Percentiles rank a stretch among this genome's conserved stretches.
Evolutionary conservation across 2,797 vertebrate species (phyloP).

Genomic region (Oryzias dopingdopingensis): DNA sequence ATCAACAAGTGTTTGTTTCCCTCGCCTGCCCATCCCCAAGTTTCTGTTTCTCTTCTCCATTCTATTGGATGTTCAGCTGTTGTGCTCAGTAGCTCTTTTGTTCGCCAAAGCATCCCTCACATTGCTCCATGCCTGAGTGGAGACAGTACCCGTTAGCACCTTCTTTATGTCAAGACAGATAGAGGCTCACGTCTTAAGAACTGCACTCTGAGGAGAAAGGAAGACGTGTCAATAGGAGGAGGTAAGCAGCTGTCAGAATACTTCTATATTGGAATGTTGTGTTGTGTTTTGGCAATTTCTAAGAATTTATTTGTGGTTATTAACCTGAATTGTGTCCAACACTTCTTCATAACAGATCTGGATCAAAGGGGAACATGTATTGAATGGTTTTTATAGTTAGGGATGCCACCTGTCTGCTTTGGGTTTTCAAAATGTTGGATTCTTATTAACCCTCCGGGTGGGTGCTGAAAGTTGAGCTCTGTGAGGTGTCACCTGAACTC

Average conservation of each 20-base stretch:
- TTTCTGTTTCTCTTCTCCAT: slow-evolving; percentile 38
- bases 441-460: slow-evolving; percentile 53
- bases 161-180: slow-evolving; percentile 52
- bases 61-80: slow-evolving; percentile 60
- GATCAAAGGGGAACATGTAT: slow-evolving; percentile 26
- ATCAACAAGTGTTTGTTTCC: slow-evolving; percentile 46
- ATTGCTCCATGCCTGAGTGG: slow-evolving; percentile 68
- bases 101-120: slow-evolving; percentile 65
- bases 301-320: slow-evolving; percentile 6
- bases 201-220: slow-evolving; percentile 19
- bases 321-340: slow-evolving; percentile 8
- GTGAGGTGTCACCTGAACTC: slow-evolving; percentile 54
- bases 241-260: slow-evolving; percentile 32
- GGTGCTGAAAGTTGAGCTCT: slow-evolving; percentile 63
- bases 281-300: neutral
- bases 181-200: slow-evolving; percentile 34
- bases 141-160: slow-evolving; percentile 72
- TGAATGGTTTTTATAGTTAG: too few relatives aligned
- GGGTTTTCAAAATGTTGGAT: slow-evolving; percentile 18
- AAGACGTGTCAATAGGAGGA: slow-evolving; percentile 2
- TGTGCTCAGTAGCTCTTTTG: slow-evolving; percentile 77
- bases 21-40: slow-evolving; percentile 32
- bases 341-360: slow-evolving; percentile 26
- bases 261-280: neutral
- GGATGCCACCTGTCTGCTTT: too few relatives aligned